These are phyloP conservation scores for Desmophyllum pertusum DNA, from an alignment of 92 coral and sea anemone genomes.

Conservation along the genomic window DNA sequence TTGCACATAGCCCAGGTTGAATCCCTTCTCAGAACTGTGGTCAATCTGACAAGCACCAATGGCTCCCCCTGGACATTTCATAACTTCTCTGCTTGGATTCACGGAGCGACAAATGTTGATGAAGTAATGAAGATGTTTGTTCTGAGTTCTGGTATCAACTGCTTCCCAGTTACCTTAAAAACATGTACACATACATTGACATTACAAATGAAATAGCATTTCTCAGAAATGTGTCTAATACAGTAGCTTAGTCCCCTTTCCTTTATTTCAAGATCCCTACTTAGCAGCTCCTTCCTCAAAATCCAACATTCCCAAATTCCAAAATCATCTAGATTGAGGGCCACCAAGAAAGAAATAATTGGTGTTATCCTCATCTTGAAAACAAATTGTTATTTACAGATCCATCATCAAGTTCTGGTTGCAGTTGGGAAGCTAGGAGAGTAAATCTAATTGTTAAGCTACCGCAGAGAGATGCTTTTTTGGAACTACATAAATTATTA, in stretches of 20 bases:
- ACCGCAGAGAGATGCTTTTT: too few species aligned
- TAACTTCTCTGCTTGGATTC: conserved; percentile 42
- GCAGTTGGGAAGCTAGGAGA: background rate
- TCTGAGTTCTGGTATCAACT: conserved; percentile 73
- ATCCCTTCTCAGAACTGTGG: conserved; percentile 50
- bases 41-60: conserved; percentile 90
- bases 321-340: background rate
- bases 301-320: background rate
- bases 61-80: conserved; percentile 72
- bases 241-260: too few species aligned
- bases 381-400: too few species aligned
- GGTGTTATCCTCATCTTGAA: too few species aligned
- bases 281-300: too few species aligned
- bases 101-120: conserved; percentile 86
- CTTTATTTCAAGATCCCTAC: background rate
- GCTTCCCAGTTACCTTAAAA: conserved; percentile 95
- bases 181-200: background rate
- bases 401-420: background rate
- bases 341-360: background rate
- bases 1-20: conserved; percentile 79
- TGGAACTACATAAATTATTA: too few species aligned
- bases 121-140: conserved; percentile 84
- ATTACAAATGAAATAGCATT: background rate
- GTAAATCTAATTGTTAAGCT: background rate
- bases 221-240: too few species aligned